phyloP scores from a whole-genome alignment of 1,140 invertebrate genomes.

The Neoseiulus cucumeris region DNA sequence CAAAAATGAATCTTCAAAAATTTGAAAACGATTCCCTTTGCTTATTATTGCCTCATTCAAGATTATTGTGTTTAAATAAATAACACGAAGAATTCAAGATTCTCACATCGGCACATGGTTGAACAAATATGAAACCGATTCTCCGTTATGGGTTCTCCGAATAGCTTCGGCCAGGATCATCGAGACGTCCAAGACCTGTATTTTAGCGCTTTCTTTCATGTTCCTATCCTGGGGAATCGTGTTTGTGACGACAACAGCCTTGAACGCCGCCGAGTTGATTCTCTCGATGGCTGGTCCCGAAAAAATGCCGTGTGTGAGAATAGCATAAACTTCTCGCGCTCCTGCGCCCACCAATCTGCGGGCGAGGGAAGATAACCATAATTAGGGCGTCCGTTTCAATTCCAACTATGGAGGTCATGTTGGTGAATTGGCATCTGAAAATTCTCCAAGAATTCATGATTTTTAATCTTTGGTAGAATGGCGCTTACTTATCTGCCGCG shows the following conservation, averaged over 20 bases:
- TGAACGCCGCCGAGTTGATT: constrained; percentile 87
- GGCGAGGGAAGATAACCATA: no score
- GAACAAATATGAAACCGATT: constrained; percentile 85
- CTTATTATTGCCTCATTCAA: no score
- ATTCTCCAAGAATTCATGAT: not conserved
- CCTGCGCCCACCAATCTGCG: constrained; percentile 68
- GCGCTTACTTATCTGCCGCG: constrained; percentile 58
- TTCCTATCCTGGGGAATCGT: constrained; percentile 93
- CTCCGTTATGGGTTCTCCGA: constrained; percentile 84
- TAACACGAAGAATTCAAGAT: not conserved
- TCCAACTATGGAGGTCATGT: no score
- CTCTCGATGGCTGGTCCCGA: constrained; percentile 85
- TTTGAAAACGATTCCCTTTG: no score
- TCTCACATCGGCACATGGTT: constrained; percentile 55
- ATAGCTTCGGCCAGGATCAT: constrained; percentile 96
- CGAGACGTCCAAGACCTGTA: constrained; percentile 89
- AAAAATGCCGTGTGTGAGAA: constrained; percentile 92
- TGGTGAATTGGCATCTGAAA: no score
- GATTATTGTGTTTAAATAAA: no score
- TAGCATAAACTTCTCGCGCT: constrained; percentile 91
- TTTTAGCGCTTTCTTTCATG: constrained; percentile 85
- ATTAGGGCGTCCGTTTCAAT: no score
- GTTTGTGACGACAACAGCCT: constrained; percentile 98
- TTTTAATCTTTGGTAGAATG: constrained; percentile 19
- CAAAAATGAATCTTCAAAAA: no score